These are phyloP conservation scores for Neomonachus schauinslandi DNA, from an alignment of 2,113 vertebrate species.

Conservation along the genomic window DNA sequence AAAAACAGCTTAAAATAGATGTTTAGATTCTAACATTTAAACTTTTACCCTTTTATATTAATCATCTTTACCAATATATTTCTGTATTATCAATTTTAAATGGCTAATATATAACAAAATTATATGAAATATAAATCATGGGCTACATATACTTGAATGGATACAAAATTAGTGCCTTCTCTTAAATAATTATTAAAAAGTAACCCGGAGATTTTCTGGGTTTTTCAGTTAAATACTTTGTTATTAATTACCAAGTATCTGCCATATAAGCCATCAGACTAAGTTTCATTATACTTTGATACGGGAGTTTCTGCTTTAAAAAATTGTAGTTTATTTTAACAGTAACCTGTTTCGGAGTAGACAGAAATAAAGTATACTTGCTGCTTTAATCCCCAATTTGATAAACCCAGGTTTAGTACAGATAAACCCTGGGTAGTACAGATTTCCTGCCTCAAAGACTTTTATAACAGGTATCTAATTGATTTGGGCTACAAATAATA, in stretches of 20 bases:
- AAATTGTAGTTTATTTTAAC: constrained; percentile 29
- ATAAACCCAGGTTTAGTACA: not conserved
- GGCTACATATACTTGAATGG: not conserved
- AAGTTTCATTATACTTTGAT: constrained; percentile 11
- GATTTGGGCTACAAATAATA: constrained; percentile 32
- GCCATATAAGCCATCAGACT: not conserved
- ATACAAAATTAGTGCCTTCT: not conserved
- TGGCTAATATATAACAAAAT: not conserved
- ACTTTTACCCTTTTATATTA: not conserved
- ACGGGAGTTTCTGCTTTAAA: not conserved
- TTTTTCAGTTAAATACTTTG: constrained; percentile 47
- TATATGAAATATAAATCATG: constrained; percentile 11
- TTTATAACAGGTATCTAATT: not conserved
- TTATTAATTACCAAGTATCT: not conserved
- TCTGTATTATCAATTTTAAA: constrained; percentile 21
- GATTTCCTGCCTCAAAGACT: not conserved
- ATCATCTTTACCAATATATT: not conserved
- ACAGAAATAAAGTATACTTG: constrained; percentile 1
- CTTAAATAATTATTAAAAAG: constrained; percentile 9
- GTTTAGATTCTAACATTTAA: not conserved
- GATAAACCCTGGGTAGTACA: not conserved
- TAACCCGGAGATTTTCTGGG: not conserved
- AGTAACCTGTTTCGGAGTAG: not conserved
- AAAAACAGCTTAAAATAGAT: constrained; percentile 1
- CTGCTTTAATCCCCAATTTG: constrained; percentile 23